These are phyloP conservation scores for Dryobates pubescens DNA, from an alignment of 2,797 vertebrate genomes.

Conservation along the genomic window DNA sequence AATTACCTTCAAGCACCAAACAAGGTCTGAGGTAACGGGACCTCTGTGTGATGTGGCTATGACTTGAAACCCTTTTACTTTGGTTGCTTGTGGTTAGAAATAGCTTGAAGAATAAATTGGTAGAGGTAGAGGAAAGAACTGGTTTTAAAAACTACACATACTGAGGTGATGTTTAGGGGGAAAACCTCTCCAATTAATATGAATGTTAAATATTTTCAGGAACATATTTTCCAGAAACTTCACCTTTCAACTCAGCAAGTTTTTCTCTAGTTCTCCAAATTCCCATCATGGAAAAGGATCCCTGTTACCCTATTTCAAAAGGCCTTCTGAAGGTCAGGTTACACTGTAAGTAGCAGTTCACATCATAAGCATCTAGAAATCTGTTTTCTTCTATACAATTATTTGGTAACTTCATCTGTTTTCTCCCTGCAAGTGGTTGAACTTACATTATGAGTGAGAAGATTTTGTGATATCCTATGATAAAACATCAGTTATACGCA, in stretches of 20 bases:
- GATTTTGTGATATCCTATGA: background rate
- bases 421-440: background rate
- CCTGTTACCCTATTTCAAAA: background rate
- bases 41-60: constrained; percentile 79
- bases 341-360: background rate
- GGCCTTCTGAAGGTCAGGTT: background rate
- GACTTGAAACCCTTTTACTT: constrained; percentile 60
- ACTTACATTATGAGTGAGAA: background rate
- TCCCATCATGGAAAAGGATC: background rate
- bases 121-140: background rate
- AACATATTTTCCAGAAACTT: background rate
- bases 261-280: background rate
- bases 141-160: background rate
- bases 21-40: constrained; percentile 75
- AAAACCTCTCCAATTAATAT: background rate
- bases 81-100: constrained; percentile 56
- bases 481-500: background rate
- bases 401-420: background rate
- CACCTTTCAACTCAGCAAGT: background rate
- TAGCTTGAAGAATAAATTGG: constrained; percentile 10
- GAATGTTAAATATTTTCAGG: background rate
- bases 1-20: constrained; percentile 29
- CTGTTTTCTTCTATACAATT: background rate
- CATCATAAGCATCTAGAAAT: background rate
- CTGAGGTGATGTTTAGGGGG: background rate